These are phyloP conservation scores for Linnaemya vulpina DNA, from an alignment of 2,888 invertebrate species.

Conservation along the genomic window DNA sequence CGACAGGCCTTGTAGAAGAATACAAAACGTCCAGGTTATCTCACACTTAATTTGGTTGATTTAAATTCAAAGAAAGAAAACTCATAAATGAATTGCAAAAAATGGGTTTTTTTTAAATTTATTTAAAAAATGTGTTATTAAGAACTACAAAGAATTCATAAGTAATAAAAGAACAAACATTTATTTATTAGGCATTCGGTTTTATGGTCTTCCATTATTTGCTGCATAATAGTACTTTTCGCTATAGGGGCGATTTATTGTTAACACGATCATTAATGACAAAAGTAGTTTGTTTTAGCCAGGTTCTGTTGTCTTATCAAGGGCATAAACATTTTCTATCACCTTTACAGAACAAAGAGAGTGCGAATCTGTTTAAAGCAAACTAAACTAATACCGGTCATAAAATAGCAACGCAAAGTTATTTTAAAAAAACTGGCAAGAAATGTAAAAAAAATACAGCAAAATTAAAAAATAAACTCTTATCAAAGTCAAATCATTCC, in stretches of 20 bases:
- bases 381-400: constrained; percentile 42
- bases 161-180: not conserved
- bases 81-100: too few species aligned
- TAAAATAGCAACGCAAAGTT: constrained; percentile 58
- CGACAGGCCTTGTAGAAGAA: too few species aligned
- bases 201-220: not conserved
- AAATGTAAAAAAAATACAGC: constrained; percentile 40
- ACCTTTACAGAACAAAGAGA: constrained; percentile 10
- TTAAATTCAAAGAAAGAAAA: too few species aligned
- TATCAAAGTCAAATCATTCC: constrained; percentile 64
- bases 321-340: constrained; percentile 19
- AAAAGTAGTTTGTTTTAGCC: constrained; percentile 12
- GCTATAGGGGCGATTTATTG: not conserved
- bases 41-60: too few species aligned
- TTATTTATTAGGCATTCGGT: not conserved
- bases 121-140: not conserved
- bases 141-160: not conserved
- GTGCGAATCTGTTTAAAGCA: constrained; percentile 31
- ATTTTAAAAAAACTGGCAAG: constrained; percentile 51
- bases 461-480: constrained; percentile 65
- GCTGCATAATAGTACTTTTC: not conserved
- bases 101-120: too few species aligned
- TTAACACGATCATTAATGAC: not conserved
- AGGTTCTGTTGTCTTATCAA: constrained; percentile 46
- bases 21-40: too few species aligned